Evolutionary conservation across 2,797 vertebrate species (phyloP).

Genomic region (Tarsius wallacei): DNA sequence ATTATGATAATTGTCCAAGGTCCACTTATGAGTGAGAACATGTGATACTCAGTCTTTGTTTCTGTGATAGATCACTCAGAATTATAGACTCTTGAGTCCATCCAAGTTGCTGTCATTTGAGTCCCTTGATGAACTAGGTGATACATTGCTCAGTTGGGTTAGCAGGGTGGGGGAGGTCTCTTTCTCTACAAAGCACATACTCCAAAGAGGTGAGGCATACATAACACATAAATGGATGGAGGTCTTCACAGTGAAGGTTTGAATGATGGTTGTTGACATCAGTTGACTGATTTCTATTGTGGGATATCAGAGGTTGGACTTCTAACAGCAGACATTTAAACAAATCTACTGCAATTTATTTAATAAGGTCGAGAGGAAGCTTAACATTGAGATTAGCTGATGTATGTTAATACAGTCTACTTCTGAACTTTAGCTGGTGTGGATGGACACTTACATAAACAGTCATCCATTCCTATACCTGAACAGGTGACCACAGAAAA

Average conservation of each 20-base stretch:
- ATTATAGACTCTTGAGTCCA: no score
- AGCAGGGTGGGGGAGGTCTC: no score
- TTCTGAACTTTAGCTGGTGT: conserved; percentile 27
- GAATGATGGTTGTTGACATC: neutral
- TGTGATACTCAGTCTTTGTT: no score
- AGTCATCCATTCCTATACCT: neutral
- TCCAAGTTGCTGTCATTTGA: neutral
- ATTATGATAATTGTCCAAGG: no score
- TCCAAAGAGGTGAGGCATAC: neutral
- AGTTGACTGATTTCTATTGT: neutral
- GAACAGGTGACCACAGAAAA: neutral
- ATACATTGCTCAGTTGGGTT: neutral
- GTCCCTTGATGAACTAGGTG: neutral
- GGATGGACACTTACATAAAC: neutral
- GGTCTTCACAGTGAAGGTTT: neutral
- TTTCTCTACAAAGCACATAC: neutral
- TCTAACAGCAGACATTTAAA: neutral
- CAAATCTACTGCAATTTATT: neutral
- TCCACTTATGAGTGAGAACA: no score
- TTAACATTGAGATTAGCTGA: neutral
- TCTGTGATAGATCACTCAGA: no score
- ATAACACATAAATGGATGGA: no score
- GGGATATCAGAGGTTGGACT: neutral
- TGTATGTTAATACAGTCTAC: neutral
- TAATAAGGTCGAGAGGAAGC: neutral